Base-by-base conservation (phyloP, 2,888 invertebrate species). In the Himalopsyche kuldschensis region DNA sequence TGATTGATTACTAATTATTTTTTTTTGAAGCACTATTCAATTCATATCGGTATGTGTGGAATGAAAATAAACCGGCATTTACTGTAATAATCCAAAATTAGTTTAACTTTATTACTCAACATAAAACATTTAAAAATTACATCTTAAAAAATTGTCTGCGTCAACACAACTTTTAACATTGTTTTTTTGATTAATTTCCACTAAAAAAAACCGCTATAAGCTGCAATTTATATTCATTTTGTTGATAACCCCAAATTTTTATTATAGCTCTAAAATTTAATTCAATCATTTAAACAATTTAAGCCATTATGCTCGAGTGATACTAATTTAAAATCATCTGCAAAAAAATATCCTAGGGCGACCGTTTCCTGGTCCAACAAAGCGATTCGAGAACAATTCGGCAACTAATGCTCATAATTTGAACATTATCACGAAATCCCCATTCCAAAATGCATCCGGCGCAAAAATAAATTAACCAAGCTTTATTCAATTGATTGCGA, bases 391-490 rank as follows among this genome's bases (percentile, higher is more conserved):
- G 55, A 55, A 55, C 55, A 55, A 55, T 55, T 55, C 55, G 55
- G 20, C 55, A 55, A 20, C 55, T 55, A 55, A 55, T 55, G 20
- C 55, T 55, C 55, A 55, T 55, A 55, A 55, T 55, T 55, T 24
- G 20, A 55, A 24, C 55, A 55, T 55, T 55, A 55, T 55, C 55
- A 55, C 55, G 55, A 55, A 55, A 55, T 20, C 55, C 20, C 20
- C 20, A 32, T 75, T 27, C 75, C 31, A 75, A 41, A 80, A 75
- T 79, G 76, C 76, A 80, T 83, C 75, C 83, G 79, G 78, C 75
- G 75, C 35, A 46, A 83, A 82, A 83, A 79, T 77, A 32, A 79
- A 76, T 63, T 78, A 31, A 63, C 78, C 77, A 79, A 55, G 20
- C 80, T 47, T 69, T 41, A 41, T 78, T 55, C 80, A 27, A 77